Conservation (phyloP, 2,888 invertebrate species). For the Drosophila siamana region DNA sequence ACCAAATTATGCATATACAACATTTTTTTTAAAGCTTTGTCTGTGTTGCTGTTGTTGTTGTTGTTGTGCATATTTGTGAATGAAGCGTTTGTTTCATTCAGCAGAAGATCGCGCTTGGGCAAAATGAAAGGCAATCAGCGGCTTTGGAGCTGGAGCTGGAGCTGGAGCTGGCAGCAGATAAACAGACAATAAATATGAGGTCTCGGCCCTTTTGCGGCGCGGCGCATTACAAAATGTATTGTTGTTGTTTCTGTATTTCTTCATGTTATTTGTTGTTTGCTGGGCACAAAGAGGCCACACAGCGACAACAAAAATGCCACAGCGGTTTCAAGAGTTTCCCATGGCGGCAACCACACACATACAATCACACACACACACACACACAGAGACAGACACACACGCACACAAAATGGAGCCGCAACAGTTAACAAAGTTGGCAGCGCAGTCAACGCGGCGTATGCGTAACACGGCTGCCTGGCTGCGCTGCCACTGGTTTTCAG, state of each 20-base stretch:
- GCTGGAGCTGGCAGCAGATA: slow-evolving; percentile 53
- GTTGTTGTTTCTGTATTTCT: slow-evolving; percentile 35
- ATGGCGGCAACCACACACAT: slow-evolving; percentile 57
- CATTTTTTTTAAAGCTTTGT: slow-evolving; percentile 14
- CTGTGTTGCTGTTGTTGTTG: slow-evolving; percentile 2
- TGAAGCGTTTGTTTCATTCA: slow-evolving; percentile 76
- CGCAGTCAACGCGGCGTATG: slow-evolving; percentile 68
- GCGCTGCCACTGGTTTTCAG: slow-evolving; percentile 78
- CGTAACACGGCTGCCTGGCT: slow-evolving; percentile 80
- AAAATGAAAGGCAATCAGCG: slow-evolving; percentile 42
- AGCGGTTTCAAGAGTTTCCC: slow-evolving; percentile 70
- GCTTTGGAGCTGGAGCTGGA: slow-evolving; percentile 28
- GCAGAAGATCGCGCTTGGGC: slow-evolving; percentile 29
- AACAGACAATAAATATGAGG: slow-evolving; percentile 74
- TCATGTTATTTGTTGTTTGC: slow-evolving; percentile 56
- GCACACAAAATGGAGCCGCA: slow-evolving; percentile 57
- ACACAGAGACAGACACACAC: slow-evolving; percentile 10
- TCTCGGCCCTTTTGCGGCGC: slow-evolving; percentile 57
- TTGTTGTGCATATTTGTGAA: slow-evolving; percentile 61
- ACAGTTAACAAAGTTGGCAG: slow-evolving; percentile 63
- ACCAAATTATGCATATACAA: slow-evolving; percentile 42
- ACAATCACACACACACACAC: slow-evolving; percentile 18
- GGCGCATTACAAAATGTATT: slow-evolving; percentile 58
- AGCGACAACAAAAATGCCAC: slow-evolving; percentile 56
- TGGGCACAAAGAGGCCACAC: slow-evolving; percentile 74